These are phyloP conservation scores for Drosophila parthenogenetica DNA, from an alignment of 2,888 invertebrate genomes.

Conservation along the genomic window DNA sequence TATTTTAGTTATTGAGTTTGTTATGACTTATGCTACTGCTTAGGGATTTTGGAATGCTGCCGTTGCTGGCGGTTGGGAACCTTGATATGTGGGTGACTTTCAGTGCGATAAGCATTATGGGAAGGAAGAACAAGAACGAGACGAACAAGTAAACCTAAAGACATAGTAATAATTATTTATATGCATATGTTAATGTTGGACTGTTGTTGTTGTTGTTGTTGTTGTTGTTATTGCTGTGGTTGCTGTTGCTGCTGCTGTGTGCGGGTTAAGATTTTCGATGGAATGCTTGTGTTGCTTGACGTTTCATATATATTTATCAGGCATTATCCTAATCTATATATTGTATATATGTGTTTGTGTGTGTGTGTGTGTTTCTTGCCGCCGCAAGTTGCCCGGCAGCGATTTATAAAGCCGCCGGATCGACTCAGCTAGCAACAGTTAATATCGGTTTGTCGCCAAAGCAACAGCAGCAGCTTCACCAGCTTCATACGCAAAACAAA, in stretches of 20 bases:
- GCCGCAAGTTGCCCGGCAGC: constrained; percentile 27
- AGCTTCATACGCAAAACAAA: neutral
- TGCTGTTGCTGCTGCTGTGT: constrained; percentile 17
- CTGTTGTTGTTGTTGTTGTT: neutral
- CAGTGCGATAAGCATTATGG: constrained; percentile 11
- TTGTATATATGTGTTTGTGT: neutral
- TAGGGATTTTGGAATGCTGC: neutral
- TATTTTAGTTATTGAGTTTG: too few species aligned
- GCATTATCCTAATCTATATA: constrained; percentile 51
- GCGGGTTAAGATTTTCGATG: constrained; percentile 39
- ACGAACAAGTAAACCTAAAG: neutral
- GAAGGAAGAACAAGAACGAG: neutral
- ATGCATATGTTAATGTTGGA: neutral
- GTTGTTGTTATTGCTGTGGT: neutral
- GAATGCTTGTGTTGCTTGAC: constrained; percentile 32
- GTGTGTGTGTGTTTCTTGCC: constrained; percentile 9
- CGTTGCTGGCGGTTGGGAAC: neutral
- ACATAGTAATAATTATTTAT: neutral
- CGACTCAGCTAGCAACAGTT: constrained; percentile 39
- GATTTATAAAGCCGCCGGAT: constrained; percentile 44
- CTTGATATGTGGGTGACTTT: constrained; percentile 17
- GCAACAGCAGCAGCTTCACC: constrained; percentile 4
- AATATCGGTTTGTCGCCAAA: constrained; percentile 42
- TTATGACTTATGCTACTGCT: too few species aligned
- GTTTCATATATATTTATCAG: constrained; percentile 41